Evolutionary conservation across 2,888 invertebrate species (phyloP).

Genomic region (Hydrotaea diabolus): DNA sequence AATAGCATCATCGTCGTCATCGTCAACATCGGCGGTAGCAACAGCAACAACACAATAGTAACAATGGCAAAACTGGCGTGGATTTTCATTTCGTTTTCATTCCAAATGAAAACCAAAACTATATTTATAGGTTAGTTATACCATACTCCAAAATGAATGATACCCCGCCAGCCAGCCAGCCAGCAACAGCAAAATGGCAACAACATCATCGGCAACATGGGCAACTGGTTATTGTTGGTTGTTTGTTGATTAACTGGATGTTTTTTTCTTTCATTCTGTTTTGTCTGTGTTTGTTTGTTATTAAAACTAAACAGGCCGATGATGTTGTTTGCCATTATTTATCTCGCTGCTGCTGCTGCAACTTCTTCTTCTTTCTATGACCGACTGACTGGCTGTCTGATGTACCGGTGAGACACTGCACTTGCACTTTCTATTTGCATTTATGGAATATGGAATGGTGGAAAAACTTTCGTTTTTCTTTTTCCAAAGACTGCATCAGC

Average conservation of each 20-base stretch:
- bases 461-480: conserved; percentile 80
- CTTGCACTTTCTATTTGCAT: conserved; percentile 80
- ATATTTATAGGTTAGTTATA: conserved; percentile 69
- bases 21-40: background rate
- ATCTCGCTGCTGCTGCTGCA: conserved; percentile 45
- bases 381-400: conserved; percentile 59
- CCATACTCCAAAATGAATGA: conserved; percentile 15
- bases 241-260: conserved; percentile 27
- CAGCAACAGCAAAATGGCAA: conserved; percentile 1
- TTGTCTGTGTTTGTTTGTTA: conserved; percentile 4
- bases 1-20: conserved; percentile 32
- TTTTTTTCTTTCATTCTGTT: background rate
- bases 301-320: conserved; percentile 27
- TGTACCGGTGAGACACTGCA: conserved; percentile 72
- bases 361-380: conserved; percentile 54
- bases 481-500: conserved; percentile 35
- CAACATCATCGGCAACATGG: background rate
- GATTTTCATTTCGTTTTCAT: conserved; percentile 47
- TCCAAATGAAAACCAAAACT: conserved; percentile 51
- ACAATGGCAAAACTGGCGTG: conserved; percentile 22
- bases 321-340: conserved; percentile 36
- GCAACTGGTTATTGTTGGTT: conserved; percentile 63
- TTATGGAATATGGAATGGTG: conserved; percentile 74
- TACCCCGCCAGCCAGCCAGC: background rate
- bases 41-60: background rate